Percentiles rank a stretch among this genome's conserved stretches.
Conservation (phyloP, 35 echinoderm and acorn worm genomes). For the Stichopus chloronotus region DNA sequence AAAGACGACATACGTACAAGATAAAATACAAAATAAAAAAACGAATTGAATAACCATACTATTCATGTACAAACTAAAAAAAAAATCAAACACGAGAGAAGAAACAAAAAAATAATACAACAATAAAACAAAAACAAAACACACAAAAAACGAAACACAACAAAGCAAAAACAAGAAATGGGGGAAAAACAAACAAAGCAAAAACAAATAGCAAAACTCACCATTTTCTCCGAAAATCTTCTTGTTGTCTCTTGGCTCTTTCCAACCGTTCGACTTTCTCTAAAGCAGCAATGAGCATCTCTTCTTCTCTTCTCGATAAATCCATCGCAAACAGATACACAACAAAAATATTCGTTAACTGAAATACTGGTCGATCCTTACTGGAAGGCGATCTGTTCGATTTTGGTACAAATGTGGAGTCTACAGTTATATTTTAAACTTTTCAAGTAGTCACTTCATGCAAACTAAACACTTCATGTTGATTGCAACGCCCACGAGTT, state of each 20-base stretch:
- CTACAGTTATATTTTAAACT: too few species aligned
- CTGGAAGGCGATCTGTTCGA: too few species aligned
- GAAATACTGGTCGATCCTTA: too few species aligned
- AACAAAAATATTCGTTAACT: too few species aligned
- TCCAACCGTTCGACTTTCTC: neutral
- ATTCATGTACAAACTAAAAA: neutral
- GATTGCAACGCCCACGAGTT: too few species aligned
- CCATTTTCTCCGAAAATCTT: neutral
- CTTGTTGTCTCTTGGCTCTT: too few species aligned
- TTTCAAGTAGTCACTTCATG: too few species aligned
- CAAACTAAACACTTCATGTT: too few species aligned
- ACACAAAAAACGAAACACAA: neutral
- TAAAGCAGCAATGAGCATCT: too few species aligned
- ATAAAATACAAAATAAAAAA: neutral
- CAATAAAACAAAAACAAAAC: neutral
- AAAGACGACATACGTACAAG: neutral
- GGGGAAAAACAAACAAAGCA: neutral
- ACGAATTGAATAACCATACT: neutral
- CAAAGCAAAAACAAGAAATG: neutral
- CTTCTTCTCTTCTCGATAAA: neutral
- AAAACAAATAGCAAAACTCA: neutral
- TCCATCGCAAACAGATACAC: neutral
- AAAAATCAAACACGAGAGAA: neutral
- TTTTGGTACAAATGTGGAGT: too few species aligned
- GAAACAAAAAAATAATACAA: neutral